Conservation (phyloP, 1,140 invertebrate species). For the Doryteuthis pealeii region DNA sequence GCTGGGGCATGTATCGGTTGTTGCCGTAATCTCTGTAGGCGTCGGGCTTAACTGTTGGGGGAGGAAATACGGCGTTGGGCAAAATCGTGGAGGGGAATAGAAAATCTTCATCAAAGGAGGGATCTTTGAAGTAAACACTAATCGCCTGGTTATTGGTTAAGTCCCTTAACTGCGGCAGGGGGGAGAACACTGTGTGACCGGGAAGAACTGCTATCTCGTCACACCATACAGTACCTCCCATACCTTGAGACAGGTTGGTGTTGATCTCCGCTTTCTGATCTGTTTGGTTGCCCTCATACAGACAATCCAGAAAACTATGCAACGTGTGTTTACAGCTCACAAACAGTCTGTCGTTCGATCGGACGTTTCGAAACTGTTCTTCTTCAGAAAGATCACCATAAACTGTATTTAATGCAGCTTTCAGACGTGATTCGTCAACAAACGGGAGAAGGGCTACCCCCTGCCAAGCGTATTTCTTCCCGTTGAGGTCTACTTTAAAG, state of each 20-base stretch:
- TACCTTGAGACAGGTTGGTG: constrained; percentile 46
- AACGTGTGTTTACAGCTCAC: constrained; percentile 71
- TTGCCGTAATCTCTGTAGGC: constrained; percentile 65
- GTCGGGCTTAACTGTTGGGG: constrained; percentile 75
- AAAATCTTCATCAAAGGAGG: constrained; percentile 73
- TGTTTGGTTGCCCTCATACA: constrained; percentile 67
- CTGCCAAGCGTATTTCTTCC: constrained; percentile 99
- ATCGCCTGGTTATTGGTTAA: constrained; percentile 47
- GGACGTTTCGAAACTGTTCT: constrained; percentile 72
- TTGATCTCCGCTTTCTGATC: constrained; percentile 38
- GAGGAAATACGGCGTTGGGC: constrained; percentile 59
- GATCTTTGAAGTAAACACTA: constrained; percentile 80
- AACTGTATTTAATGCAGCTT: constrained; percentile 80
- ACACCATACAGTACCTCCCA: constrained; percentile 52
- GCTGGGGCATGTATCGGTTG: constrained; percentile 1
- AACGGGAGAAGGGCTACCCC: constrained; percentile 95
- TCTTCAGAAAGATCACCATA: constrained; percentile 78
- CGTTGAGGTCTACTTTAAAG: constrained; percentile 97
- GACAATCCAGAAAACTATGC: constrained; percentile 70
- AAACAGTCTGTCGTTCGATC: constrained; percentile 81
- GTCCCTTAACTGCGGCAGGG: constrained; percentile 41
- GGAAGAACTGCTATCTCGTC: constrained; percentile 47
- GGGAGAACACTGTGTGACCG: constrained; percentile 32
- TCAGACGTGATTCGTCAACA: constrained; percentile 91
- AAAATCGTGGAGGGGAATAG: constrained; percentile 73